Percentiles rank a stretch among this genome's conserved stretches.
These are phyloP conservation scores for Rhopalosiphum maidis DNA, from an alignment of 1,140 invertebrate species.

Conservation along the genomic window DNA sequence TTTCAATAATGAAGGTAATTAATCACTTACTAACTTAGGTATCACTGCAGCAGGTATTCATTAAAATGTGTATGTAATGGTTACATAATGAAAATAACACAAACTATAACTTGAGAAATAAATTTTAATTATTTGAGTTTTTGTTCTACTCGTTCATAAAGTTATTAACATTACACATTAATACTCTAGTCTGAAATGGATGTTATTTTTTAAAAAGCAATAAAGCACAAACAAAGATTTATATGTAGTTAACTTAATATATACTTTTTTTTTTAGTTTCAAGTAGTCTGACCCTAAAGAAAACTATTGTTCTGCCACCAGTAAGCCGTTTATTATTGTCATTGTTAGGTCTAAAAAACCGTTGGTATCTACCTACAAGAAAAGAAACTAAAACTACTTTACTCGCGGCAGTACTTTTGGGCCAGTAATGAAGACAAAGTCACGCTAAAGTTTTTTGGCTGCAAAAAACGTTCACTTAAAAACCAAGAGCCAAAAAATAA, in stretches of 20 bases:
- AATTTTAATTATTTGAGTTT: not conserved
- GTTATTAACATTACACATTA: not conserved
- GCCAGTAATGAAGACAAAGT: conserved; percentile 50
- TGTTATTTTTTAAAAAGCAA: conserved; percentile 41
- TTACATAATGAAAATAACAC: not conserved
- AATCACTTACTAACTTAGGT: not conserved
- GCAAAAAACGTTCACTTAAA: conserved; percentile 13
- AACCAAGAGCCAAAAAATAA: not conserved
- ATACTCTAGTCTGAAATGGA: not conserved
- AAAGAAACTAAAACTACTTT: conserved; percentile 52
- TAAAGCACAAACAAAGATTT: conserved; percentile 46
- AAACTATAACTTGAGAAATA: not conserved
- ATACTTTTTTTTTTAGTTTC: not conserved
- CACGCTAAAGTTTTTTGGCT: conserved; percentile 32
- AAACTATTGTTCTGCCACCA: conserved; percentile 37
- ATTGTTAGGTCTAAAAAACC: conserved; percentile 24
- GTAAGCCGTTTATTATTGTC: conserved; percentile 52
- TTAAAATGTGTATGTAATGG: not conserved
- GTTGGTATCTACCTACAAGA: not conserved
- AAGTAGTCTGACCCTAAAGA: not conserved
- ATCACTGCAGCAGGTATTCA: not conserved
- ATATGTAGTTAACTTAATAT: conserved; percentile 42
- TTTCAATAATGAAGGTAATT: not conserved
- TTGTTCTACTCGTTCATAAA: not conserved
- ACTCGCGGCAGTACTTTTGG: not conserved